phyloP scores from a whole-genome alignment of 1,140 invertebrate species.

The Drosophila ogumai region DNA sequence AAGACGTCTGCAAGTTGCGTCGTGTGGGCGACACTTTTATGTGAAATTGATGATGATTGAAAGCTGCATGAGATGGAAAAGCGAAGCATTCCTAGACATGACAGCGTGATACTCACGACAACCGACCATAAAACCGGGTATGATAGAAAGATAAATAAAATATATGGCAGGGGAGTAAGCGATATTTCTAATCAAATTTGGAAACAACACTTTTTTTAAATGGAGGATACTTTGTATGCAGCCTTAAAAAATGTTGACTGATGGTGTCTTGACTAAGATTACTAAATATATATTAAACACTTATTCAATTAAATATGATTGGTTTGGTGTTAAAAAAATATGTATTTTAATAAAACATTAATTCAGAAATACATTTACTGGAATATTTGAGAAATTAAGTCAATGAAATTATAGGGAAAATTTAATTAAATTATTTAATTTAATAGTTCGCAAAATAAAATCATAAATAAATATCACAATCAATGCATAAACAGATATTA shows the following conservation, averaged over 20 bases:
- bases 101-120: conserved; percentile 41
- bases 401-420: no score
- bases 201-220: not conserved
- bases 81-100: conserved; percentile 26
- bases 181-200: conserved; percentile 3
- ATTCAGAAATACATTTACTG: no score
- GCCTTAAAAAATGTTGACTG: not conserved
- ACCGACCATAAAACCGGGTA: not conserved
- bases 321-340: no score
- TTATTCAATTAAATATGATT: no score
- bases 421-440: no score
- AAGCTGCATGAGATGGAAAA: conserved; percentile 56
- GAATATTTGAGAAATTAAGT: no score
- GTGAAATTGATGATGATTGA: conserved; percentile 85
- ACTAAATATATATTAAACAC: no score
- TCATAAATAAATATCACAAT: no score
- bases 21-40: conserved; percentile 83
- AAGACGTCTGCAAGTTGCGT: conserved; percentile 59
- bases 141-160: conserved; percentile 7
- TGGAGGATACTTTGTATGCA: not conserved
- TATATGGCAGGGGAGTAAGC: not conserved
- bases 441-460: no score
- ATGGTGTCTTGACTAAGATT: not conserved
- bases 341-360: no score
- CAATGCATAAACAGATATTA: no score